Evolutionary conservation across 2,888 invertebrate genomes (phyloP).

Genomic region (Colletes collaris): DNA sequence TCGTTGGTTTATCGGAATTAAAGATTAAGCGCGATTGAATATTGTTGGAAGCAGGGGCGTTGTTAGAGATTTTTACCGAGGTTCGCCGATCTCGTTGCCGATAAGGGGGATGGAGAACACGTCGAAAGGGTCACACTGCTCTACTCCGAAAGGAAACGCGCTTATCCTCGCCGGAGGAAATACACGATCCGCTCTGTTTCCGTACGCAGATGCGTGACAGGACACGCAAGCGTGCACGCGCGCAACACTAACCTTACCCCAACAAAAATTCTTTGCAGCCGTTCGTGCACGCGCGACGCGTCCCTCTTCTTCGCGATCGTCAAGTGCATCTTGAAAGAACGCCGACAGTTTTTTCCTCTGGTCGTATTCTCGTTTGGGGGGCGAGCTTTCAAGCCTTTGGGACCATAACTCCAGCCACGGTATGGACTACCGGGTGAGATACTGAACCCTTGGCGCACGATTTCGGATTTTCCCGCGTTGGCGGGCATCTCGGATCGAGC

Average conservation of each 20-base stretch:
- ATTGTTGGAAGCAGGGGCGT: not conserved
- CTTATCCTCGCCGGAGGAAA: slow-evolving; percentile 61
- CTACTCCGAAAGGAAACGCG: slow-evolving; percentile 48
- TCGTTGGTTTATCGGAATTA: no score
- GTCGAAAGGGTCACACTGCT: slow-evolving; percentile 54
- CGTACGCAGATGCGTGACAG: slow-evolving; percentile 80
- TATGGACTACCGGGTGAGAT: no score
- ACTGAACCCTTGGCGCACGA: no score
- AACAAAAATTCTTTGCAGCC: slow-evolving; percentile 54
- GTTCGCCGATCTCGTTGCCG: slow-evolving; percentile 8
- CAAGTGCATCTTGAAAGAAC: not conserved
- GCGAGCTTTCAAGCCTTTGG: no score
- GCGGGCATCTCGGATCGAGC: no score
- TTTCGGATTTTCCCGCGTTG: not conserved
- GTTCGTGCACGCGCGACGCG: slow-evolving; percentile 16
- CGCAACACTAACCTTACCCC: slow-evolving; percentile 70
- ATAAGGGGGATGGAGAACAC: slow-evolving; percentile 15
- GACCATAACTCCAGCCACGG: no score
- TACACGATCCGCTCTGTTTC: slow-evolving; percentile 73
- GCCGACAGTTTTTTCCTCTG: not conserved
- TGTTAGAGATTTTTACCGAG: slow-evolving; percentile 34
- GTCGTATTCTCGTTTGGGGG: no score
- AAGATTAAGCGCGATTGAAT: no score
- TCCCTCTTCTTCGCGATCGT: slow-evolving; percentile 4
- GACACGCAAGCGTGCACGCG: slow-evolving; percentile 75